These are phyloP conservation scores for Darevskia mixta DNA, from an alignment of 2,797 vertebrate species.

Conservation along the genomic window DNA sequence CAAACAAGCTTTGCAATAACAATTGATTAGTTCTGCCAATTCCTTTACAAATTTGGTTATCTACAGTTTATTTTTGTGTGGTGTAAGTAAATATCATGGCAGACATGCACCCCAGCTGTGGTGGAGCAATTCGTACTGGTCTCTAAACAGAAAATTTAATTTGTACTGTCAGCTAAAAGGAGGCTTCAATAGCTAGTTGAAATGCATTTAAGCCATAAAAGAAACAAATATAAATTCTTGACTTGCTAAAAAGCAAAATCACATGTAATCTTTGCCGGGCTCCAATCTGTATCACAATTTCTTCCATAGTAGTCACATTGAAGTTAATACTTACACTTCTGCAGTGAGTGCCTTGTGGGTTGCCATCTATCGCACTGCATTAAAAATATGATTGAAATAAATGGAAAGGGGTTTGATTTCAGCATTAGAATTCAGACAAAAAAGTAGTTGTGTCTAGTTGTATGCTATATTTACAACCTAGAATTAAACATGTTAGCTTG, in stretches of 20 bases:
- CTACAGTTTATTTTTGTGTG: constrained; percentile 76
- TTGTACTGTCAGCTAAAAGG: constrained; percentile 47
- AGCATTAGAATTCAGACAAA: neutral
- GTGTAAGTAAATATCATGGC: constrained; percentile 72
- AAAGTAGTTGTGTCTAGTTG: neutral
- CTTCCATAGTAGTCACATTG: constrained; percentile 3
- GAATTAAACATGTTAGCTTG: neutral
- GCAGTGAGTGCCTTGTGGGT: neutral
- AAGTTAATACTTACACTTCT: constrained; percentile 1
- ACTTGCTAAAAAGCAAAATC: neutral
- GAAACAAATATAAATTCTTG: constrained; percentile 41
- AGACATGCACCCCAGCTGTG: constrained; percentile 60
- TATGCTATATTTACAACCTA: neutral
- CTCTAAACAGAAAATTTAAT: constrained; percentile 58
- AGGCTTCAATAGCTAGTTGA: constrained; percentile 39
- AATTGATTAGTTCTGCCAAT: constrained; percentile 83
- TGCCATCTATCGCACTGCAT: neutral
- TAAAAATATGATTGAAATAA: neutral
- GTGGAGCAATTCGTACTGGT: constrained; percentile 57
- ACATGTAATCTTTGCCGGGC: neutral
- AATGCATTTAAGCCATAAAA: constrained; percentile 35
- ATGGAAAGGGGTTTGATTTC: neutral
- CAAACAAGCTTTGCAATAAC: constrained; percentile 78
- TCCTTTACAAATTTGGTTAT: constrained; percentile 82
- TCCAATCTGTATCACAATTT: constrained; percentile 8